These are phyloP conservation scores for Cataglyphis cursor DNA, from an alignment of 2,888 invertebrate genomes.

Conservation along the genomic window DNA sequence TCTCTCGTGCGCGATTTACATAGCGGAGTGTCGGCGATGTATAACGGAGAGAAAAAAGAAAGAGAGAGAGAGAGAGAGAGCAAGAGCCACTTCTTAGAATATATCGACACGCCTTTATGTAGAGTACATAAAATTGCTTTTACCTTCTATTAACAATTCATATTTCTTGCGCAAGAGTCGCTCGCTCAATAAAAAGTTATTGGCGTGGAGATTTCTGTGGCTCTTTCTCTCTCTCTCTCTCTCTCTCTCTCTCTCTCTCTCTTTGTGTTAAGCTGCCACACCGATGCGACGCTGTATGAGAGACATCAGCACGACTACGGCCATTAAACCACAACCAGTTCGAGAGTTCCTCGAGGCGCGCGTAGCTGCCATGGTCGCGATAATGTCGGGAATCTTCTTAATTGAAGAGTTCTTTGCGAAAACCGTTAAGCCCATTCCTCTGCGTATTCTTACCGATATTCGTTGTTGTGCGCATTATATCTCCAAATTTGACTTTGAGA, in stretches of 20 bases:
- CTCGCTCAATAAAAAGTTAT: constrained; percentile 83
- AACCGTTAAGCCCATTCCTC: constrained; percentile 45
- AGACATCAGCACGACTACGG: constrained; percentile 12
- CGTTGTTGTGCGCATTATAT: constrained; percentile 16
- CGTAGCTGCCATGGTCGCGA: constrained; percentile 34
- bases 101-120: constrained; percentile 83
- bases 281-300: background rate
- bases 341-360: constrained; percentile 34
- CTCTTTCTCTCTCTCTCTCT: constrained; percentile 3
- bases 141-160: constrained; percentile 86
- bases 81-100: constrained; percentile 75
- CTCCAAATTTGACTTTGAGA: constrained; percentile 17
- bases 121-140: constrained; percentile 86
- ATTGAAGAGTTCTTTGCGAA: constrained; percentile 47
- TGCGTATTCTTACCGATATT: constrained; percentile 21
- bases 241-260: constrained; percentile 17
- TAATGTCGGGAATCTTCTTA: constrained; percentile 51
- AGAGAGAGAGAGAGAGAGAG: background rate
- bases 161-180: constrained; percentile 84
- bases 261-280: constrained; percentile 13
- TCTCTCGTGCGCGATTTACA: constrained; percentile 78
- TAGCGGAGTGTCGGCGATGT: constrained; percentile 72
- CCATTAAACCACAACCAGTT: constrained; percentile 38
- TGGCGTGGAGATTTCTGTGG: constrained; percentile 78
- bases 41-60: constrained; percentile 46